Evolutionary conservation across 2,113 vertebrate species (phyloP).

Genomic region (Empidonax traillii): DNA sequence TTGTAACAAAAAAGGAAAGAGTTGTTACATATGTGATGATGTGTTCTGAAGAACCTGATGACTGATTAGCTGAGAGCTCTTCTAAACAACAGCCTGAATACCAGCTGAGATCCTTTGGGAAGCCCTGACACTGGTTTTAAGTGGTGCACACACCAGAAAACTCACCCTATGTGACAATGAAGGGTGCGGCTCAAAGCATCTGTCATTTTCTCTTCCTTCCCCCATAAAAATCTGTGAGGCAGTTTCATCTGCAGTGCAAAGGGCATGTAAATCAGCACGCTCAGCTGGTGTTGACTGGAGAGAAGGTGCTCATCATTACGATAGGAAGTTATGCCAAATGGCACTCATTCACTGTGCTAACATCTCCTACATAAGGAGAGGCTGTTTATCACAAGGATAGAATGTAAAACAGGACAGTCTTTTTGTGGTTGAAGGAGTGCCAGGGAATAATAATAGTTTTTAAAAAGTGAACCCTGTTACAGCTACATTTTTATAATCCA

Average conservation of each 20-base stretch:
- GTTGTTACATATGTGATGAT: not conserved
- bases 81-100: not conserved
- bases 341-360: not conserved
- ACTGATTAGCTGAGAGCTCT: not conserved
- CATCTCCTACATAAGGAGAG: not conserved
- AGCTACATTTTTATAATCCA: not conserved
- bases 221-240: not conserved
- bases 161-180: not conserved
- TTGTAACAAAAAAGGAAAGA: not conserved
- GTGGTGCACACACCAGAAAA: not conserved
- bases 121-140: not conserved
- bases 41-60: not conserved
- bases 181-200: not conserved
- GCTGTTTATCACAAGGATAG: not conserved
- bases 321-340: not conserved
- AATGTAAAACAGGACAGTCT: not conserved
- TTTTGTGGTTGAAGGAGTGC: not conserved
- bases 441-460: not conserved
- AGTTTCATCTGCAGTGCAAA: constrained; percentile 10
- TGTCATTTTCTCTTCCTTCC: constrained; percentile 1
- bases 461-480: not conserved
- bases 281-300: not conserved
- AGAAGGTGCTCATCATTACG: not conserved
- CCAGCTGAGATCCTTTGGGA: not conserved
- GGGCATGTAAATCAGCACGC: not conserved